phyloP scores from a whole-genome alignment of 2,113 vertebrate species.

The Varanus komodoensis region DNA sequence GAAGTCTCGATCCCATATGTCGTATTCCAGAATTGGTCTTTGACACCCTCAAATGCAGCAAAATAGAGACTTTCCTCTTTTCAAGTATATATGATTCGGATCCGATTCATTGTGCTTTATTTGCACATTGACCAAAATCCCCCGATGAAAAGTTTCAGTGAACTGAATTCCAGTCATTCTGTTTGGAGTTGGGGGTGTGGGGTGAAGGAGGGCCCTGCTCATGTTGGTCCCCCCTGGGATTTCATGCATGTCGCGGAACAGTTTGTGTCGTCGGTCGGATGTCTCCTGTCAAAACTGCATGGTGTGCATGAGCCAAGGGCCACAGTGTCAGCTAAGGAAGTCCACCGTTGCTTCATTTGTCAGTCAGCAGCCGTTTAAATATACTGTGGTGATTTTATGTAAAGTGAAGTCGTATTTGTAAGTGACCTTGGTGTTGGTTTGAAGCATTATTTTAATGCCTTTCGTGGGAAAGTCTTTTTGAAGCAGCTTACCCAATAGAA shows the following conservation, averaged over 20 bases:
- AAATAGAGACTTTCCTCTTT: conserved; percentile 24
- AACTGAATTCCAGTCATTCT: conserved; percentile 16
- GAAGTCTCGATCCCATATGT: conserved; percentile 52
- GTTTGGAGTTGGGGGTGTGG: conserved; percentile 38
- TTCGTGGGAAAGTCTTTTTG: neutral
- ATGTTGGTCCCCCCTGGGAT: conserved; percentile 33
- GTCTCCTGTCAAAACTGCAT: conserved; percentile 69
- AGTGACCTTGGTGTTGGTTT: conserved; percentile 57
- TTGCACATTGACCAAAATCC: conserved; percentile 44
- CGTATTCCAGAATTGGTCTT: conserved; percentile 60
- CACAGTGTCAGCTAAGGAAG: conserved; percentile 39
- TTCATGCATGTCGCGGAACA: conserved; percentile 74
- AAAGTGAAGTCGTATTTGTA: neutral
- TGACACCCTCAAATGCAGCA: conserved; percentile 43
- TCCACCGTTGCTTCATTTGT: conserved; percentile 63
- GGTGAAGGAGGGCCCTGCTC: neutral
- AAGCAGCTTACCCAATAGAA: neutral
- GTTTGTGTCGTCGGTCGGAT: conserved; percentile 62
- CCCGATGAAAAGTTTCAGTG: neutral
- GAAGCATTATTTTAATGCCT: neutral
- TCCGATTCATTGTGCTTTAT: conserved; percentile 32
- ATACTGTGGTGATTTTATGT: conserved; percentile 43
- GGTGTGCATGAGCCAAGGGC: conserved; percentile 75
- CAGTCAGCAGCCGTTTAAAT: conserved; percentile 54
- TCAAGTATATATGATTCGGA: conserved; percentile 38